phyloP scores from a whole-genome alignment of 2,888 invertebrate genomes.

The Cerastis leucographa region DNA sequence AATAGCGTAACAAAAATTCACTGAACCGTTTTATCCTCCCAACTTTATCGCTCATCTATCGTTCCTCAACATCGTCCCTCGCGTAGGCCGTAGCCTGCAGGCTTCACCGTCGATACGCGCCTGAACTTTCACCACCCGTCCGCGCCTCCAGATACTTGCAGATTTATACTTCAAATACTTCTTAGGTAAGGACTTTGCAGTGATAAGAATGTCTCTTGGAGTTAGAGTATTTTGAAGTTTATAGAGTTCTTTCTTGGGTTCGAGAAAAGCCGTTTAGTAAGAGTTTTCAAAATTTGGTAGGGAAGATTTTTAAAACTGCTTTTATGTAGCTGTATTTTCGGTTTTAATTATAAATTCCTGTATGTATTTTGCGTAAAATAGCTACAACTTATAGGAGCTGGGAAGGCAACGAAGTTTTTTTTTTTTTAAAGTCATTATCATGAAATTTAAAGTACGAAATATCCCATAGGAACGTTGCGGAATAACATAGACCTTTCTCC shows the following conservation, averaged over 20 bases:
- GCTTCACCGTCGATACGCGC: slow-evolving; percentile 74
- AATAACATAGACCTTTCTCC: too few relatives aligned
- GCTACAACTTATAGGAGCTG: not conserved
- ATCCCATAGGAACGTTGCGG: not conserved
- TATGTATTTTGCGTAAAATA: not conserved
- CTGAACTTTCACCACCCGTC: slow-evolving; percentile 86
- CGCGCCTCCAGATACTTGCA: slow-evolving; percentile 76
- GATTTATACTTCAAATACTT: slow-evolving; percentile 78
- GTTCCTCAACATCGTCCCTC: slow-evolving; percentile 62
- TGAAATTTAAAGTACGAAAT: not conserved
- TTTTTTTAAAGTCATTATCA: not conserved
- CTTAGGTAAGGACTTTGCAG: slow-evolving; percentile 67
- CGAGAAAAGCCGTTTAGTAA: not conserved
- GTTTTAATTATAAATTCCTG: not conserved
- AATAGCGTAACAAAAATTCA: too few relatives aligned
- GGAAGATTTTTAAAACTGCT: not conserved
- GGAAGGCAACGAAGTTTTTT: not conserved
- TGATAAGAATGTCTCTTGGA: slow-evolving; percentile 58
- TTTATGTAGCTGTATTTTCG: not conserved
- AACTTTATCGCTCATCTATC: slow-evolving; percentile 62
- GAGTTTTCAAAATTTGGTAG: too few relatives aligned
- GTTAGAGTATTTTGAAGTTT: not conserved
- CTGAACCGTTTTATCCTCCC: not conserved
- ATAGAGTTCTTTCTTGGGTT: not conserved
- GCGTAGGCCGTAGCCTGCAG: slow-evolving; percentile 81